Evolutionary conservation across 2,113 vertebrate genomes (phyloP).

Genomic region (Ornithorhynchus anatinus): DNA sequence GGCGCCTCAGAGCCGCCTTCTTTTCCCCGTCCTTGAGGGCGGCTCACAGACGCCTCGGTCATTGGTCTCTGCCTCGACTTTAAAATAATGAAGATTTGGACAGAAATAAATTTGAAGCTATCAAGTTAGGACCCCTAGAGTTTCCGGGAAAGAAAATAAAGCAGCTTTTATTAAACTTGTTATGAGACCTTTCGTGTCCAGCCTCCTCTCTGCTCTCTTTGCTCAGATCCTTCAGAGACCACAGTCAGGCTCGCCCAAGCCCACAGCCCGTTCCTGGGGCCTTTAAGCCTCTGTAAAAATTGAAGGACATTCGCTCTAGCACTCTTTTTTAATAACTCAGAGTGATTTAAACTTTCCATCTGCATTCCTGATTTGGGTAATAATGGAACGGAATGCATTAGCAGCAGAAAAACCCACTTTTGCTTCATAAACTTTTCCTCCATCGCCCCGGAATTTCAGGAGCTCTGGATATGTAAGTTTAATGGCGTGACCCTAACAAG

Average conservation of each 20-base stretch:
- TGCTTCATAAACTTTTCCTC: constrained; percentile 74
- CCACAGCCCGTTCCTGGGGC: constrained; percentile 66
- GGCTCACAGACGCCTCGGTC: constrained; percentile 64
- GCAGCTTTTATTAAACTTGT: constrained; percentile 79
- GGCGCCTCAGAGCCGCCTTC: too few species aligned
- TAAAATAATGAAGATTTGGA: constrained; percentile 78
- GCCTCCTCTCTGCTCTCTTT: constrained; percentile 68
- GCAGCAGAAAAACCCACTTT: constrained; percentile 50
- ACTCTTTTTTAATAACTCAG: constrained; percentile 55
- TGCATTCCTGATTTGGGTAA: constrained; percentile 63
- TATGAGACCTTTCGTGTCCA: constrained; percentile 73
- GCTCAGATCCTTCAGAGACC: constrained; percentile 69
- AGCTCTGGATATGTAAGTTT: constrained; percentile 88
- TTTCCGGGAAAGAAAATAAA: constrained; percentile 74
- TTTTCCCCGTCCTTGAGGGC: constrained; percentile 63
- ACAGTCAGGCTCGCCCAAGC: constrained; percentile 68
- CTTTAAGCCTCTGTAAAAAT: constrained; percentile 70
- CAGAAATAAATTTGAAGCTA: constrained; percentile 79
- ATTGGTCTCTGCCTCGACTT: constrained; percentile 63
- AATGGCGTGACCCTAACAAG: constrained; percentile 90
- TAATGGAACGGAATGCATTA: constrained; percentile 74
- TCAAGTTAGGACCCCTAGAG: constrained; percentile 71
- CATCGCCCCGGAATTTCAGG: constrained; percentile 73
- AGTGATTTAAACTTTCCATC: constrained; percentile 64
- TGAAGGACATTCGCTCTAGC: constrained; percentile 54